Evolutionary conservation across 2,797 vertebrate genomes (phyloP), one percentile per base, ranked within the genome.

Genomic region (Pyrocephalus nanus): DNA sequence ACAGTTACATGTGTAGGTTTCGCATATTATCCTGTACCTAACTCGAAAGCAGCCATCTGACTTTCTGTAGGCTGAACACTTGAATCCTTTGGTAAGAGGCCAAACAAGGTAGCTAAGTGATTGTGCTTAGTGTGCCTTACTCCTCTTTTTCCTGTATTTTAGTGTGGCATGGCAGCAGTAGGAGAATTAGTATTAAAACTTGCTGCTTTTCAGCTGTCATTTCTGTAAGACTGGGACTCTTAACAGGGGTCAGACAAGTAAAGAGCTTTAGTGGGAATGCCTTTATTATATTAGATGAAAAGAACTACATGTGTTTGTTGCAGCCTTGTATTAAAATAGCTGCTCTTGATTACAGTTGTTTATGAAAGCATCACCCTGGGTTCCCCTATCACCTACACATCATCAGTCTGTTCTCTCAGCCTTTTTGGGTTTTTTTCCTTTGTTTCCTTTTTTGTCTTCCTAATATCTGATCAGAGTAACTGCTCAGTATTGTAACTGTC

Each of bases 31-130:
- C 15, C 15, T 78, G 6, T 93, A 61, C 92, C 88, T 92, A 42
- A 84, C 76, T 89, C 93, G 81, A 85, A 91, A 96, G 90, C 80
- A 91, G 65, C 60, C 38, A 29, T 88, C 22, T 95, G 95, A 95
- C 57, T 97, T 90, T 88, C 80, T 93, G 34, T 57, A 48, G 50
- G 69, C 32, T 84, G 22, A 81, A 76, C 29, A 29, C 17, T 51
- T 25, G 27, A 38, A 34, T 50, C 38, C 51, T 53, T 69, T 81
- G 66, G 12, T 61, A 72, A 62, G 43, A 34, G 57, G 40, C 80
- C 58, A 60, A 8, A 40, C 4, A 55, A 55, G 79, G 30, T 58
- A 66, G 27, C 51, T 88, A 57, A 42, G 13, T 18, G n/a, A 8
- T 48, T 69, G 38, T 51, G 66, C 21, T 53, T 19, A 18, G 6